Evolutionary conservation across 2,888 invertebrate genomes (phyloP).

Genomic region (Heliconius hortense): DNA sequence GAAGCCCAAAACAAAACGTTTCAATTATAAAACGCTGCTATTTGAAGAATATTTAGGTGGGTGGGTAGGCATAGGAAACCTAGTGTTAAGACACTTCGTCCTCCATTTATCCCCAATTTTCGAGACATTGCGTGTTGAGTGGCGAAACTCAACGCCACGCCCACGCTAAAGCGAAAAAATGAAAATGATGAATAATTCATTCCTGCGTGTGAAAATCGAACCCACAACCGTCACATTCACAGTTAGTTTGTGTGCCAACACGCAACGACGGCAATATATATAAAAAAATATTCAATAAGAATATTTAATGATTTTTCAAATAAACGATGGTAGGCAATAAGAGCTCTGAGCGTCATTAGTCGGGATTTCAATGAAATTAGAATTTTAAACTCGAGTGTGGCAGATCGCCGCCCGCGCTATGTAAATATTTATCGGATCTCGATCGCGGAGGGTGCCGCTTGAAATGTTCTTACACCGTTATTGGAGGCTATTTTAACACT

Average conservation of each 20-base stretch:
- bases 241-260: too few relatives aligned
- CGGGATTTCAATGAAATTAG: constrained; percentile 66
- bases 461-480: constrained; percentile 39
- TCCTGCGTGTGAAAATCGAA: neutral
- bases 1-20: too few relatives aligned
- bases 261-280: neutral
- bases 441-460: constrained; percentile 45
- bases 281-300: constrained; percentile 9
- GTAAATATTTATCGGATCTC: constrained; percentile 68
- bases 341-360: constrained; percentile 44
- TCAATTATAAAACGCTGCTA: too few relatives aligned
- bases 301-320: constrained; percentile 24
- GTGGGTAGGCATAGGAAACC: neutral
- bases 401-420: constrained; percentile 56
- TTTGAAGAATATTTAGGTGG: too few relatives aligned
- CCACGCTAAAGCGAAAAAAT: neutral
- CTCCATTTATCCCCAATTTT: neutral
- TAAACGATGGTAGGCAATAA: constrained; percentile 35
- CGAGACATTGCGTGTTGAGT: neutral
- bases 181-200: neutral
- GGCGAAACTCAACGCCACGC: neutral
- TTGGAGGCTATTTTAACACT: neutral
- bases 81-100: neutral
- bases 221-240: too few relatives aligned
- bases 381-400: constrained; percentile 68